A percentile compares a stretch with the other conserved stretches of the same genome.
phyloP scores from a whole-genome alignment of 2,113 vertebrate species.

The Sylvia atricapilla region DNA sequence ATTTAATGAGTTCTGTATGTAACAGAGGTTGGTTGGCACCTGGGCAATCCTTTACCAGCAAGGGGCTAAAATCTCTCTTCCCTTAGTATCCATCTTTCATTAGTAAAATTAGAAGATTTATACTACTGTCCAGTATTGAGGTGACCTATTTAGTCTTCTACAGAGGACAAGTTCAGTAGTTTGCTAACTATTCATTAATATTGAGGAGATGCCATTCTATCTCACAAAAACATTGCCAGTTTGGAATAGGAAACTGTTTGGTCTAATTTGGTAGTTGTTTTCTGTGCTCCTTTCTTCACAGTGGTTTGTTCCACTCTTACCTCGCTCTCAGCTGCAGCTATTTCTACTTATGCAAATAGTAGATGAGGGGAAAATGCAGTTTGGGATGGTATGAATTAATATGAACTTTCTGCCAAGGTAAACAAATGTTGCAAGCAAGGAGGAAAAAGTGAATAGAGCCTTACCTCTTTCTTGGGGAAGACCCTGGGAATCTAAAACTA shows the following conservation, averaged over 20 bases:
- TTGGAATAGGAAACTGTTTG: neutral
- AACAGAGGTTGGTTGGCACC: neutral
- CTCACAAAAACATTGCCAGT: neutral
- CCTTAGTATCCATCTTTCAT: neutral
- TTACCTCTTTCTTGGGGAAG: neutral
- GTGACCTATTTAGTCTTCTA: neutral
- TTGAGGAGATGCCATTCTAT: neutral
- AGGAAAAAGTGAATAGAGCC: neutral
- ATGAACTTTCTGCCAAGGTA: neutral
- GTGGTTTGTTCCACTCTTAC: neutral
- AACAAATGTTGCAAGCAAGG: neutral
- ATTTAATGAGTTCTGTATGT: neutral
- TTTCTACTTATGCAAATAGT: neutral
- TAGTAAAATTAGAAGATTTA: neutral
- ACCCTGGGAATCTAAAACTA: neutral
- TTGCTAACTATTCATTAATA: neutral
- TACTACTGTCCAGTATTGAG: neutral
- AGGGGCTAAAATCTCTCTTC: neutral
- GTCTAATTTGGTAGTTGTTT: neutral
- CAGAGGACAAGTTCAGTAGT: neutral
- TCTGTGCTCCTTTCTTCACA: neutral
- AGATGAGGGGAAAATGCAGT: neutral
- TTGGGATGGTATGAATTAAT: neutral
- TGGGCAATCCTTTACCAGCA: neutral
- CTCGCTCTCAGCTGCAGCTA: neutral